Percentiles rank a stretch among this genome's conserved stretches.
These are phyloP conservation scores for Drosophila nigrodunni DNA, from an alignment of 1,140 invertebrate genomes.

Conservation along the genomic window DNA sequence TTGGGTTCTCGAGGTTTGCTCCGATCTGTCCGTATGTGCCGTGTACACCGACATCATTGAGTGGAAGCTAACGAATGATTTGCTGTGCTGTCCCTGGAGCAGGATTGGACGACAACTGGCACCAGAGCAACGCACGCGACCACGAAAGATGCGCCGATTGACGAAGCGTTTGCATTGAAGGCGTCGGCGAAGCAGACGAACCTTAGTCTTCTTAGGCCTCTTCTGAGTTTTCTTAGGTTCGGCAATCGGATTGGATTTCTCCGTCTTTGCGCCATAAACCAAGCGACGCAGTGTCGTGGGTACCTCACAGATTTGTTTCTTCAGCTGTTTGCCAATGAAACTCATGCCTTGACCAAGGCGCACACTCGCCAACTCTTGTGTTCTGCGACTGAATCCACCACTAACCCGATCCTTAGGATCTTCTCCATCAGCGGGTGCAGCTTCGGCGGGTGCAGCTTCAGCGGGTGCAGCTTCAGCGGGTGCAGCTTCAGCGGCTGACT, in stretches of 20 bases:
- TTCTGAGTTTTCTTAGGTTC: background rate
- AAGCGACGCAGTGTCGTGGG: conserved; percentile 32
- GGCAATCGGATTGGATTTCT: background rate
- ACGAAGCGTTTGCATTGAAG: conserved; percentile 43
- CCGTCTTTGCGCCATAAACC: background rate
- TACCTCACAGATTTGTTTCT: conserved; percentile 23
- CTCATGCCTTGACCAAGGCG: conserved; percentile 6
- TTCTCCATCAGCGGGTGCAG: background rate
- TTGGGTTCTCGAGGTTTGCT: conserved; percentile 19
- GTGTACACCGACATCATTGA: conserved; percentile 52
- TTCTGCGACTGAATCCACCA: background rate
- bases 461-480: background rate
- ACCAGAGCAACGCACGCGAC: conserved; percentile 38
- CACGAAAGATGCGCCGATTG: conserved; percentile 35
- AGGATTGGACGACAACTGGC: background rate
- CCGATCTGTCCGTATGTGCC: conserved; percentile 31
- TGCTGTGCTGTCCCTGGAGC: conserved; percentile 9
- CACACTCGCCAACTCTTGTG: background rate
- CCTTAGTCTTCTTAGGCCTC: background rate
- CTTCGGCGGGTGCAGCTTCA: background rate
- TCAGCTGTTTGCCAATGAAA: background rate
- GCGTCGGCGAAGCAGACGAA: conserved; percentile 11
- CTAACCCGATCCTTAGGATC: background rate
- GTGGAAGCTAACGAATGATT: conserved; percentile 60
- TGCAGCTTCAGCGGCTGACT: background rate